phyloP scores from a whole-genome alignment of 23 tunicate genomes.

The Aplidium turbinatum region DNA sequence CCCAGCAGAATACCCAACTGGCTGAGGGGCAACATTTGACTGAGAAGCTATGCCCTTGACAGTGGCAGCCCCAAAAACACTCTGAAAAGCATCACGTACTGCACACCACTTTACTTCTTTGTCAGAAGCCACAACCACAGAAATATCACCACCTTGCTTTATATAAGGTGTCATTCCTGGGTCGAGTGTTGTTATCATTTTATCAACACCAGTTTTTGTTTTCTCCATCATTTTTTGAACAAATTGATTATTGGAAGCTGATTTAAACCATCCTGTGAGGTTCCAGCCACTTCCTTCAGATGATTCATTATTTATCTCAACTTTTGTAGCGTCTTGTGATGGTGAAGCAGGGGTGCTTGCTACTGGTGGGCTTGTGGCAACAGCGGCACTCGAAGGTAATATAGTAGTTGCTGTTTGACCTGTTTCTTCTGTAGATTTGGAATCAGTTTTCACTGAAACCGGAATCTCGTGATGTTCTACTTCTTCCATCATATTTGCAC shows the following conservation, averaged over 20 bases:
- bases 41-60: constrained; percentile 69
- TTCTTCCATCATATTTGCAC: constrained; percentile 28
- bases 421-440: not conserved
- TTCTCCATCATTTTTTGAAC: constrained; percentile 80
- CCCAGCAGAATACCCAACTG: constrained; percentile 91
- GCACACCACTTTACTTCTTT: constrained; percentile 91
- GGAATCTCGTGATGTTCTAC: constrained; percentile 23
- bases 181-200: constrained; percentile 82
- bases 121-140: constrained; percentile 78
- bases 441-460: not conserved
- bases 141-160: constrained; percentile 68
- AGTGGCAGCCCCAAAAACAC: constrained; percentile 74
- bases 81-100: constrained; percentile 88
- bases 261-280: constrained; percentile 66
- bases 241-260: constrained; percentile 87
- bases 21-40: constrained; percentile 80
- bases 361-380: constrained; percentile 2
- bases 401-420: not conserved
- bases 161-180: constrained; percentile 91
- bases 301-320: not conserved
- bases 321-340: not conserved
- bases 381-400: not conserved
- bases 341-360: not conserved
- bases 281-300: constrained; percentile 58
- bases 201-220: constrained; percentile 85